These are phyloP conservation scores for Aramus guarauna DNA, from an alignment of 2,113 vertebrate species.

Conservation along the genomic window DNA sequence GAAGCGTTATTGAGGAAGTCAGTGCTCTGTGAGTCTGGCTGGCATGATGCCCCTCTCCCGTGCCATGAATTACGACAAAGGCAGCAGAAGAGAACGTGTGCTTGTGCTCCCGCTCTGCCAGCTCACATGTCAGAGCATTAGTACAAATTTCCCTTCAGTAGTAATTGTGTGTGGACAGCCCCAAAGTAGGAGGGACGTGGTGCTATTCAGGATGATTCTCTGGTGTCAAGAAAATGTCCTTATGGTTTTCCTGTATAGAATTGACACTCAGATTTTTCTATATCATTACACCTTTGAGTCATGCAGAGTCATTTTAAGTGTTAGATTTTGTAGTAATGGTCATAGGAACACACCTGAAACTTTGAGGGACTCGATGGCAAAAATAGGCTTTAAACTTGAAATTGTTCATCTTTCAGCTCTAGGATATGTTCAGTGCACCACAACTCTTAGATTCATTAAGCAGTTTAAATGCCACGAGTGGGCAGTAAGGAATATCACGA, in stretches of 20 bases:
- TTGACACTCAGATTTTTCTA: not conserved
- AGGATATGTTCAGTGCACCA: not conserved
- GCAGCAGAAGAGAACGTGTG: not conserved
- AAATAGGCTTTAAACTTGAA: not conserved
- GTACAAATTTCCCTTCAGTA: not conserved
- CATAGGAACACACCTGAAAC: not conserved
- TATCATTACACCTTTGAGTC: not conserved
- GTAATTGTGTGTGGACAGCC: not conserved
- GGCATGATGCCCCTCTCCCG: not conserved
- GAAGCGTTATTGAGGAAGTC: not conserved
- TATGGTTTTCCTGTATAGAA: not conserved
- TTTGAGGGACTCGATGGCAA: not conserved
- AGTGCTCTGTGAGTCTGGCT: not conserved
- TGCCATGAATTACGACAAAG: not conserved
- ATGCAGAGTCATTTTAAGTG: not conserved
- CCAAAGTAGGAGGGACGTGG: not conserved
- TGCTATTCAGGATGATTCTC: not conserved
- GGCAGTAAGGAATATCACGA: not conserved
- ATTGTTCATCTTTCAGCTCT: not conserved
- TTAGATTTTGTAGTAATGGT: not conserved
- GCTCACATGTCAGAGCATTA: not conserved
- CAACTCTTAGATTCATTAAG: not conserved
- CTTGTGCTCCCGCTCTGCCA: not conserved
- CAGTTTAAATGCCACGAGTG: conserved; percentile 11
- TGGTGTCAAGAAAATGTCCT: not conserved